These are phyloP conservation scores for Ypsolopha scabrella DNA, from an alignment of 2,888 invertebrate genomes.

Conservation along the genomic window DNA sequence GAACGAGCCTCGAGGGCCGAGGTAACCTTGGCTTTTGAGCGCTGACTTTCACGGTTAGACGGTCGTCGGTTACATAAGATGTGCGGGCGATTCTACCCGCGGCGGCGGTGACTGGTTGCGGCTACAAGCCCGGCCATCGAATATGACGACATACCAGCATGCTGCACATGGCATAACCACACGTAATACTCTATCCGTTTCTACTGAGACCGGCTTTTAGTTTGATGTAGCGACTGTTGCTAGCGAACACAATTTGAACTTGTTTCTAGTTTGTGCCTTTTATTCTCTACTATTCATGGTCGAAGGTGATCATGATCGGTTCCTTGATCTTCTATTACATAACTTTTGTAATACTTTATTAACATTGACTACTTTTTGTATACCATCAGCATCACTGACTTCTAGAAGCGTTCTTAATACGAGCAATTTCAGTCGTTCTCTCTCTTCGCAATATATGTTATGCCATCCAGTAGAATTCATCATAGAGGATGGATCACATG, in stretches of 20 bases:
- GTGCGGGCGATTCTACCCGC: constrained; percentile 31
- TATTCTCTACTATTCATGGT: background rate
- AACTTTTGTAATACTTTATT: too few species aligned
- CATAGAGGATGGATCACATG: too few species aligned
- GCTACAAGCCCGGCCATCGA: constrained; percentile 33
- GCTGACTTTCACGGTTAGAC: constrained; percentile 70
- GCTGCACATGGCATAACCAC: constrained; percentile 32
- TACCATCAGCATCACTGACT: too few species aligned
- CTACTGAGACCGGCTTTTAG: background rate
- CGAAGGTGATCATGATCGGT: too few species aligned
- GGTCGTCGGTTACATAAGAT: constrained; percentile 61
- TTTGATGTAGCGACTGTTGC: too few species aligned
- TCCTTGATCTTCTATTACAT: too few species aligned
- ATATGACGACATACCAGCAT: constrained; percentile 45
- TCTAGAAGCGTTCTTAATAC: too few species aligned
- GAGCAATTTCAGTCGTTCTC: too few species aligned
- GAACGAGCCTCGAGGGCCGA: constrained; percentile 50
- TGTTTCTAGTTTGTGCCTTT: background rate
- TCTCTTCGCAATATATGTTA: too few species aligned
- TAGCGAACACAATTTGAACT: background rate
- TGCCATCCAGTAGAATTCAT: too few species aligned
- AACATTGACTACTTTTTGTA: too few species aligned
- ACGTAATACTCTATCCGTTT: background rate
- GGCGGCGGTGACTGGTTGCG: constrained; percentile 12
- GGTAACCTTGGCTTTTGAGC: constrained; percentile 69